Evolutionary conservation across 2,113 vertebrate species (phyloP), one percentile per base, ranked within the genome.

Genomic region (Scophthalmus maximus): DNA sequence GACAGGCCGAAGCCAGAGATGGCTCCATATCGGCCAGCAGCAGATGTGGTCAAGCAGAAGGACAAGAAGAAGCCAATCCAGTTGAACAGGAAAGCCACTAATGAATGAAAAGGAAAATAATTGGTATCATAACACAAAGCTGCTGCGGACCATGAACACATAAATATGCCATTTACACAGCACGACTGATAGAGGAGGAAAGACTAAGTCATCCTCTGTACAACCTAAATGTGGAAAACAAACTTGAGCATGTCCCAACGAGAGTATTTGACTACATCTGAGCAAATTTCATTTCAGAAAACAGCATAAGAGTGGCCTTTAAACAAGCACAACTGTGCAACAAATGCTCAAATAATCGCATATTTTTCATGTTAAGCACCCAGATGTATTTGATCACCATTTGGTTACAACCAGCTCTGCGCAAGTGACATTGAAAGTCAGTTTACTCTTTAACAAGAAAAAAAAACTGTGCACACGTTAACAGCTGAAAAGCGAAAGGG

Each of bases 11-110:
- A 99, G 20, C 98, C 98, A 73, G 98, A 99, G 87, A 99, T 98
- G 93, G 98, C 98, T 14, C 98, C 97, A 0, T 99, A 99, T 76
- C 98, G 94, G 36, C 98, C 97, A 0, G 98, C 97, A 7, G 97
- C 97, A 42, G 97, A 99, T 59, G 97, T 98, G 73, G 98, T 99
- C 94, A 99, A 93, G 66, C 97, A 99, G 92, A 99, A 99, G 32
- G 97, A 99, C 86, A 99, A 88, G 94, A 99, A 99, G 92, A 99
- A 99, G 58, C 98, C 97, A 77, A 99, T 99, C 97, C 98, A 99
- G 94, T 99, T 99, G 94, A 99, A 99, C 77, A 99, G 97, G 92
- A 99, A 99, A 88, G 98, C 96, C 97, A 99, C 98, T 99, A 89
- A 27, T 34, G 25, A 63, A 20, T 15, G 26, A 68, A 4, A 68